A percentile compares a stretch with the other conserved stretches of the same genome.
Evolutionary conservation across 2,797 vertebrate genomes (phyloP).

Genomic region (Xyrichtys novacula): DNA sequence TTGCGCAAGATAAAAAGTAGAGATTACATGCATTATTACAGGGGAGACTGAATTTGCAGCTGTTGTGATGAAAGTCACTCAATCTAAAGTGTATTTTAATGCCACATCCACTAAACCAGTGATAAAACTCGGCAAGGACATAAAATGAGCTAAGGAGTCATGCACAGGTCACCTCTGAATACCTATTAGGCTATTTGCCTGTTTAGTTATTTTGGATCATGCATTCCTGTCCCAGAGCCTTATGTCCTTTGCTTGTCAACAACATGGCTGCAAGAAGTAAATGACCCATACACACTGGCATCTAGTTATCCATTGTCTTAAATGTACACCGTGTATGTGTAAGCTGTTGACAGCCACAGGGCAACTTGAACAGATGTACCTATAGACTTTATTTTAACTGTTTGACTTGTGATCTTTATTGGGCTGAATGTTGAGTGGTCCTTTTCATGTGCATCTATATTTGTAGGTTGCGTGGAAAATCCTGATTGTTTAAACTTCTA

Average conservation of each 20-base stretch:
- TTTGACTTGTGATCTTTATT: conserved; percentile 28
- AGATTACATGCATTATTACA: not conserved
- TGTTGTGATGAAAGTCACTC: conserved; percentile 15
- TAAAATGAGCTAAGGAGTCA: conserved; percentile 19
- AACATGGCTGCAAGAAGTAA: conserved; percentile 56
- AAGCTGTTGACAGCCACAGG: conserved; percentile 29
- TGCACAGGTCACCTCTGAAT: conserved; percentile 23
- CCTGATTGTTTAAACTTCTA: conserved; percentile 70
- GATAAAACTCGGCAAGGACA: conserved; percentile 22
- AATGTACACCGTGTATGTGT: conserved; percentile 7
- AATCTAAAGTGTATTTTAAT: conserved; percentile 15
- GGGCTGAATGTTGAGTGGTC: conserved; percentile 16
- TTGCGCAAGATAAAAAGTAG: not conserved
- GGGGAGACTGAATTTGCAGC: not conserved
- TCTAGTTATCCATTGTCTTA: conserved; percentile 27
- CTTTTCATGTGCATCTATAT: conserved; percentile 47
- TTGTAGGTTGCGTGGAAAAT: conserved; percentile 57
- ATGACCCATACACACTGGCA: conserved; percentile 22
- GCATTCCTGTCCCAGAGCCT: conserved; percentile 39
- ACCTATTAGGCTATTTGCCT: conserved; percentile 21
- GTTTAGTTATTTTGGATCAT: conserved; percentile 38
- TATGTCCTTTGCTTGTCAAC: conserved; percentile 59
- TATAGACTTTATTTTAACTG: conserved; percentile 6
- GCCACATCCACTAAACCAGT: conserved; percentile 14
- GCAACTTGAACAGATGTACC: not conserved